phyloP scores from a whole-genome alignment of 30 jellyfish, hydroid and myxozoan species.

The Morbakka virulenta region DNA sequence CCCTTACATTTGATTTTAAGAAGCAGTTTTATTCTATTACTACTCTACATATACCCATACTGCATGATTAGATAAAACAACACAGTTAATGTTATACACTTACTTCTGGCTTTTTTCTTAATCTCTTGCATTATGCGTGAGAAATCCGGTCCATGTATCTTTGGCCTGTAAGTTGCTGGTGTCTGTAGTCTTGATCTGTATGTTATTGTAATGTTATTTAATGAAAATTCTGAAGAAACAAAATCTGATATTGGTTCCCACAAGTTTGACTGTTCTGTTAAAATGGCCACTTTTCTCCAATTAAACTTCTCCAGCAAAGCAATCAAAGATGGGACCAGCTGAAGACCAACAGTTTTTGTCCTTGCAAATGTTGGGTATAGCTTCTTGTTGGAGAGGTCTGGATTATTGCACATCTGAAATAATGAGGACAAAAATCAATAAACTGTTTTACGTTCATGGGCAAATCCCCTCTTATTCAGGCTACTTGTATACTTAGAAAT shows the following conservation, averaged over 20 bases:
- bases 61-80: too few species aligned
- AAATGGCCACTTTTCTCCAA: constrained; percentile 63
- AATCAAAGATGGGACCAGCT: constrained; percentile 38
- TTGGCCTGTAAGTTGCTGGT: not conserved
- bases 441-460: not conserved
- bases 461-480: not conserved
- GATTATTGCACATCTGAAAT: constrained; percentile 64
- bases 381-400: constrained; percentile 43
- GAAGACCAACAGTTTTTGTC: constrained; percentile 32
- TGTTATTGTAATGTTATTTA: constrained; percentile 13
- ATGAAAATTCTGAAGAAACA: not conserved
- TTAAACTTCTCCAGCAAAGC: constrained; percentile 26
- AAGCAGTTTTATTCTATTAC: too few species aligned
- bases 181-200: constrained; percentile 23
- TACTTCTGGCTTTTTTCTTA: constrained; percentile 66
- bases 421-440: not conserved
- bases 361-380: constrained; percentile 60
- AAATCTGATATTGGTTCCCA: constrained; percentile 42
- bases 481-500: not conserved
- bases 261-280: constrained; percentile 22
- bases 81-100: too few species aligned
- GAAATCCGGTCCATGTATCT: constrained; percentile 1
- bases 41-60: too few species aligned
- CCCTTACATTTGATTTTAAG: too few species aligned
- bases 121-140: constrained; percentile 32